Conservation (phyloP, 2,888 invertebrate genomes). For the Drosophila formosana region DNA sequence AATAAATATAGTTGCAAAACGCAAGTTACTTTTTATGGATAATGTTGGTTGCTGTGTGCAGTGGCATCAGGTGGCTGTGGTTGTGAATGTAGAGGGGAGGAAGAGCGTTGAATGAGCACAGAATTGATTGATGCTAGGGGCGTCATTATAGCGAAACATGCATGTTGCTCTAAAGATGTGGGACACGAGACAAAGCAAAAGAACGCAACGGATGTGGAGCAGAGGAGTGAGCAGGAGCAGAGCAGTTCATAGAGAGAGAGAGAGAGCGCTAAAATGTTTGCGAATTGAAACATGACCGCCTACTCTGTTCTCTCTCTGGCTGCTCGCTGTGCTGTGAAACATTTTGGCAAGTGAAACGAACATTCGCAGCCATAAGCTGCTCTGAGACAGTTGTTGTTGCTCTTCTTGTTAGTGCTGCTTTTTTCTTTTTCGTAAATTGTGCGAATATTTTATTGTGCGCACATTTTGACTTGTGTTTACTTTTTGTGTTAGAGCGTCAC, state of each 20-base stretch:
- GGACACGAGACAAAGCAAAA: constrained; percentile 51
- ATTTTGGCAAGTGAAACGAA: constrained; percentile 55
- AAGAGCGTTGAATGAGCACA: background rate
- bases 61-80: constrained; percentile 53
- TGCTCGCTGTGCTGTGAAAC: constrained; percentile 31
- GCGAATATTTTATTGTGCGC: constrained; percentile 40
- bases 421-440: constrained; percentile 39
- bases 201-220: constrained; percentile 26
- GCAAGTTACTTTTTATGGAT: constrained; percentile 22
- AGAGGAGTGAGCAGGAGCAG: background rate
- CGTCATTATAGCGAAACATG: constrained; percentile 52
- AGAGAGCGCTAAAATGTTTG: constrained; percentile 39
- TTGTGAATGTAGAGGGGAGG: background rate
- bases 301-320: constrained; percentile 4
- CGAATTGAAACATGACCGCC: constrained; percentile 45
- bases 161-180: constrained; percentile 64
- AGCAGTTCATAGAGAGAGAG: background rate
- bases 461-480: constrained; percentile 53
- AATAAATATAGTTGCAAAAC: constrained; percentile 28
- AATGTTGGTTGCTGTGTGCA: constrained; percentile 23
- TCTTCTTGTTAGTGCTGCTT: constrained; percentile 28
- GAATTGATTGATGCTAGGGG: constrained; percentile 53
- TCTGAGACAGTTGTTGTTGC: constrained; percentile 30
- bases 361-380: constrained; percentile 32
- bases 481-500: constrained; percentile 58